Evolutionary conservation across 2,888 invertebrate species (phyloP).

Genomic region (Calliopum simillimum): DNA sequence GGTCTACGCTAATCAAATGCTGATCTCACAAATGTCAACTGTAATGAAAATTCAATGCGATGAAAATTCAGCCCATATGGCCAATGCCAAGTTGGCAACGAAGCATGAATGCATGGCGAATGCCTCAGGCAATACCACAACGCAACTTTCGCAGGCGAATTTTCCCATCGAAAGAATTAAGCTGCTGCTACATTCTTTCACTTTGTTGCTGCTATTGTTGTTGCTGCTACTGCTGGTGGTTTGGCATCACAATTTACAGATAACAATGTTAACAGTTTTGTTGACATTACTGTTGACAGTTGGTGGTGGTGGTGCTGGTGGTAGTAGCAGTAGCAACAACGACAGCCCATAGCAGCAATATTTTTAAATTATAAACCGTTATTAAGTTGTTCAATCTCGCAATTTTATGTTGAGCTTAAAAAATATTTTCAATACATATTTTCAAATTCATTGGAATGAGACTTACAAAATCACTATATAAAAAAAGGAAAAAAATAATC

Average conservation of each 20-base stretch:
- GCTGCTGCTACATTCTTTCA: too few species aligned
- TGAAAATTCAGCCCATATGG: neutral
- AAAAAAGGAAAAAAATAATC: too few species aligned
- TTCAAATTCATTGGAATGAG: too few species aligned
- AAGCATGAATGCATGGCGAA: neutral
- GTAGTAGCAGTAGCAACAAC: slow-evolving; percentile 23
- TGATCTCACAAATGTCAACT: slow-evolving; percentile 22
- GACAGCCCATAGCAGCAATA: too few species aligned
- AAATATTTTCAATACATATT: too few species aligned
- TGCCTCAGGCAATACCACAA: neutral
- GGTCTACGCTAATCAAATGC: slow-evolving; percentile 21
- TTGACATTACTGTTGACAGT: slow-evolving; percentile 6
- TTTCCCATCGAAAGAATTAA: too few species aligned
- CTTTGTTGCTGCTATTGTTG: neutral
- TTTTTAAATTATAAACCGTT: slow-evolving; percentile 38
- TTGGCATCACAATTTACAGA: slow-evolving; percentile 1
- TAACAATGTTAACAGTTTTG: slow-evolving; percentile 1
- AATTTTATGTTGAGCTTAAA: neutral
- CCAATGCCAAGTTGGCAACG: neutral
- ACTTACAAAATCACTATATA: too few species aligned
- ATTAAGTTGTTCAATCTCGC: slow-evolving; percentile 22
- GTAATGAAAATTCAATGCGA: slow-evolving; percentile 17
- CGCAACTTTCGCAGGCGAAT: too few species aligned
- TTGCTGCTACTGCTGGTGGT: neutral
- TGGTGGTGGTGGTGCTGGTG: slow-evolving; percentile 19